phyloP scores from a whole-genome alignment of 1,140 invertebrate species.

The Pomacea maculata region DNA sequence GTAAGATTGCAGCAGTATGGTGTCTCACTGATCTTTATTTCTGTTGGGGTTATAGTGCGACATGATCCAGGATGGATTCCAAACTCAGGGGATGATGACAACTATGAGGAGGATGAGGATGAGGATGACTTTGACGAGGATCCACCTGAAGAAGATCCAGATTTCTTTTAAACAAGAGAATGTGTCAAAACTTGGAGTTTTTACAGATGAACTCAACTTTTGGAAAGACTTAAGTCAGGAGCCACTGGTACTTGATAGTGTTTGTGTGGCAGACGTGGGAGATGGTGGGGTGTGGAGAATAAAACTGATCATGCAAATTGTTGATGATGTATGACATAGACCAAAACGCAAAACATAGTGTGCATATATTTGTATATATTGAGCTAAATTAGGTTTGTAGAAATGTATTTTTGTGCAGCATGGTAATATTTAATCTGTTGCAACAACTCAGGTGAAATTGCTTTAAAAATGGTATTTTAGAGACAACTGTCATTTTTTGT shows the following conservation, averaged over 20 bases:
- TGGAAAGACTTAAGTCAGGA: neutral
- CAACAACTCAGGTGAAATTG: too few species aligned
- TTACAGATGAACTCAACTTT: neutral
- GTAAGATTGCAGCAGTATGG: too few species aligned
- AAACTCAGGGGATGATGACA: neutral
- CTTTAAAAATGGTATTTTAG: too few species aligned
- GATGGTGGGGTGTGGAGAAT: too few species aligned
- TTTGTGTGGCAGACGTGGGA: neutral
- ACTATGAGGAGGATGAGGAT: neutral
- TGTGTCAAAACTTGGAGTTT: too few species aligned
- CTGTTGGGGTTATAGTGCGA: neutral
- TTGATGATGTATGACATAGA: neutral
- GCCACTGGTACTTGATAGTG: neutral
- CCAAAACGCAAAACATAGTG: neutral
- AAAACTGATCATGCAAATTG: neutral
- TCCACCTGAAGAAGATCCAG: constrained; percentile 3
- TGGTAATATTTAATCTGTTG: too few species aligned
- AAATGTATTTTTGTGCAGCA: too few species aligned
- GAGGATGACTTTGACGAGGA: constrained; percentile 6
- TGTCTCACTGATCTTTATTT: too few species aligned
- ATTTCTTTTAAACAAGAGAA: neutral
- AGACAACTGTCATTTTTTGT: too few species aligned
- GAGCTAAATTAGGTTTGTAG: neutral
- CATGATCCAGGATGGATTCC: neutral
- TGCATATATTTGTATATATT: neutral